Evolutionary conservation across 2,888 invertebrate genomes (phyloP).

Genomic region (Cenopis cana): DNA sequence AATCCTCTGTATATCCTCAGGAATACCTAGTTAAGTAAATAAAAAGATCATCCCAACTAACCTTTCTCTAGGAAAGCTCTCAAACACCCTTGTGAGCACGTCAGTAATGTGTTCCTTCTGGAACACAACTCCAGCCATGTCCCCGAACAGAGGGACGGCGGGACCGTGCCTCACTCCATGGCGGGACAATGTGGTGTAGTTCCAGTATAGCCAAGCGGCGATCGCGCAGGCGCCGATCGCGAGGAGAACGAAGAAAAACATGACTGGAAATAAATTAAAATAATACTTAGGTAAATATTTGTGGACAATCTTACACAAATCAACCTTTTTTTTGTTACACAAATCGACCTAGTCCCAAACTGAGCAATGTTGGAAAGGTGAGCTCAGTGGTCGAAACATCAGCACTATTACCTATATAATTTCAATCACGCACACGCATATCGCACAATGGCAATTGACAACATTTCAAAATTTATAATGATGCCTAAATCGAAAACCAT

Average conservation of each 20-base stretch:
- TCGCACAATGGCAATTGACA: too few relatives aligned
- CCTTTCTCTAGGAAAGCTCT: slow-evolving; percentile 2
- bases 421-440: too few relatives aligned
- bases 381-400: too few relatives aligned
- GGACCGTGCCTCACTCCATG: background rate
- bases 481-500: too few relatives aligned
- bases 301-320: too few relatives aligned
- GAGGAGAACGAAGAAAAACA: slow-evolving; percentile 19
- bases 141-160: background rate
- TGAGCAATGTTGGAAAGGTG: too few relatives aligned
- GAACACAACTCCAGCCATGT: slow-evolving; percentile 11
- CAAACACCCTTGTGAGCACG: background rate
- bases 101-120: slow-evolving; percentile 16
- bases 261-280: slow-evolving; percentile 12
- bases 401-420: too few relatives aligned
- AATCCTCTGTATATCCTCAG: background rate
- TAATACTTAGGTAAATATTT: too few relatives aligned
- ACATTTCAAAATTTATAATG: too few relatives aligned
- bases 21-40: background rate
- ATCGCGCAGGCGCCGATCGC: background rate
- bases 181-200: slow-evolving; percentile 9
- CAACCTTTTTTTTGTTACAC: too few relatives aligned
- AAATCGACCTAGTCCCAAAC: too few relatives aligned
- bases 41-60: background rate
- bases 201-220: slow-evolving; percentile 9